Base-by-base conservation (phyloP, 2,797 vertebrate genomes). In the Erpetoichthys calabaricus region DNA sequence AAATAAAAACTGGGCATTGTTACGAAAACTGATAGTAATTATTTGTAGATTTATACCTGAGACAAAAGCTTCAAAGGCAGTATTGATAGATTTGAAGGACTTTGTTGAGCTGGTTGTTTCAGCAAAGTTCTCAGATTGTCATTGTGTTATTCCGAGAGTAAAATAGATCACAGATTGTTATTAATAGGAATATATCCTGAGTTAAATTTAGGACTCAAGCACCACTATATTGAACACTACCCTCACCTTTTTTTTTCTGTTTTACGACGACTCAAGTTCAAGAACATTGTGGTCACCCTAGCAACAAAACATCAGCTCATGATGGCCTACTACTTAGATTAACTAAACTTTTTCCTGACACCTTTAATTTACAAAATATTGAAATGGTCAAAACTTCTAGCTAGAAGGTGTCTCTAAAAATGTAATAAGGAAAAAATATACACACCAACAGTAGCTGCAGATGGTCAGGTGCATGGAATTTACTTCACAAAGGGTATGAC, bases 401-500 rank as follows among this genome's bases (percentile, higher is more conserved):
- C 25, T 25, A 25, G 25, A 25, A 1, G 25, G 25, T 25, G 25
- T 25, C 25, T 25, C 25, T 25, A 25, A 25, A 25, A 25, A 25
- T 25, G 25, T 25, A 25, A 25, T 25, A 25, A 25, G 25, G 25
- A 25, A 25, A 2, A 25, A 25, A 25, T 25, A 25, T 25, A 25
- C 25, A 25, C 25, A 25, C 25, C 25, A 25, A 25, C 25, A 25
- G 25, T 25, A 25, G 25, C 25, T n/a, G 25, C 25, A 25, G 25
- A 25, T 25, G 25, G 25, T 25, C 63, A 64, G 53, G 3, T 61
- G 56, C 42, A 64, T 58, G 63, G 56, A 42, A 55, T 61, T 59
- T 60, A 61, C 49, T 64, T 44, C 8, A 64, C 59, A 56, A 45
- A 64, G 9, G 59, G 57, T 25, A 64, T 64, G 59, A 43, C 61